Evolutionary conservation across 2,113 vertebrate species (phyloP).

Genomic region (Hucho hucho): DNA sequence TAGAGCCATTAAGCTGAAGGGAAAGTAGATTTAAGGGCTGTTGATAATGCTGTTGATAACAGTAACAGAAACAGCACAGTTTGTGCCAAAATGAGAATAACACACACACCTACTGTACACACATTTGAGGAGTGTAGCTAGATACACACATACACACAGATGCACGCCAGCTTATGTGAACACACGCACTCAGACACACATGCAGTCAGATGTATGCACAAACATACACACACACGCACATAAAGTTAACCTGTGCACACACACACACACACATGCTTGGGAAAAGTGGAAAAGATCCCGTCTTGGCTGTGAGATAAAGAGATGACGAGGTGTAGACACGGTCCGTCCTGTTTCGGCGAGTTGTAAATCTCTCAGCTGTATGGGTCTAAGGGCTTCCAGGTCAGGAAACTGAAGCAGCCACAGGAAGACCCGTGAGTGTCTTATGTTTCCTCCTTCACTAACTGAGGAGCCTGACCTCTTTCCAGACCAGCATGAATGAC

Average conservation of each 20-base stretch:
- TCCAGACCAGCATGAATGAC: background rate
- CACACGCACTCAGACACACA: slow-evolving; percentile 21
- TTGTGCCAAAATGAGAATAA: slow-evolving; percentile 31
- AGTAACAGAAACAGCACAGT: slow-evolving; percentile 39
- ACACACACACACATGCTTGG: background rate
- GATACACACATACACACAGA: background rate
- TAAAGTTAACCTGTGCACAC: background rate
- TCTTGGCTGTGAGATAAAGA: slow-evolving; percentile 31
- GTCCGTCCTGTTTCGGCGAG: slow-evolving; percentile 29
- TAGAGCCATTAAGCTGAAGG: slow-evolving; percentile 39
- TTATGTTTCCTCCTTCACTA: slow-evolving; percentile 28
- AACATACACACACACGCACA: background rate
- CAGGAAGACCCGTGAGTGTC: slow-evolving; percentile 14
- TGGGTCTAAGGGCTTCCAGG: slow-evolving; percentile 32
- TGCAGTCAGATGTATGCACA: slow-evolving; percentile 25
- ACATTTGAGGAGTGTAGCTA: slow-evolving; percentile 6
- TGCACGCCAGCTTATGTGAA: background rate
- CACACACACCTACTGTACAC: slow-evolving; percentile 14
- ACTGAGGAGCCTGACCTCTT: background rate
- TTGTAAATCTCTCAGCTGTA: slow-evolving; percentile 54
- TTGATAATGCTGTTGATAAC: slow-evolving; percentile 59
- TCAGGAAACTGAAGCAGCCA: slow-evolving; percentile 29
- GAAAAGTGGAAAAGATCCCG: background rate
- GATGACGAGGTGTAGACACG: slow-evolving; percentile 18
- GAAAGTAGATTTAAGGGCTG: slow-evolving; percentile 52